Evolutionary conservation across 1,140 invertebrate species (phyloP).

Genomic region (Parapsyche elsis): DNA sequence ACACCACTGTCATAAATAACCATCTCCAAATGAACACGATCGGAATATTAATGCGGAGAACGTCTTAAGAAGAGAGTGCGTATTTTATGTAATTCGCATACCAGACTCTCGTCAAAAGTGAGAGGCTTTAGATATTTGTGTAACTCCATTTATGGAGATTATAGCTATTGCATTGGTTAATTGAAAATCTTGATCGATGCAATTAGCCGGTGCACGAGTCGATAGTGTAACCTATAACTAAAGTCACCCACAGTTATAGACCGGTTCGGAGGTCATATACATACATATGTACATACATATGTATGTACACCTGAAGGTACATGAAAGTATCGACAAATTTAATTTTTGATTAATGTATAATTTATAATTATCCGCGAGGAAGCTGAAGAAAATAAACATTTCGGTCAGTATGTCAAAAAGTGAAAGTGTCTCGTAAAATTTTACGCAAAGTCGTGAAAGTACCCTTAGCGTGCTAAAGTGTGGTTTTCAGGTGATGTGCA

Average conservation of each 20-base stretch:
- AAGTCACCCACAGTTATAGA: no score
- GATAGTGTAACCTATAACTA: no score
- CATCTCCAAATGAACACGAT: not conserved
- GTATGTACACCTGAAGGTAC: not conserved
- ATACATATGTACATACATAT: not conserved
- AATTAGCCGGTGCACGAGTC: no score
- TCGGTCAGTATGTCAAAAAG: constrained; percentile 17
- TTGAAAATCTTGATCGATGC: no score
- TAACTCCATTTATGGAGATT: no score
- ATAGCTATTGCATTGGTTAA: no score
- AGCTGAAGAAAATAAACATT: not conserved
- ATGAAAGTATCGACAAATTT: not conserved
- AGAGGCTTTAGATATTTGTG: not conserved
- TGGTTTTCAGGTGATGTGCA: not conserved
- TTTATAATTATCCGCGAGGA: no score
- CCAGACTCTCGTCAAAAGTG: not conserved
- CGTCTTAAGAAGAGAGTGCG: not conserved
- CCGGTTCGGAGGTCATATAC: not conserved
- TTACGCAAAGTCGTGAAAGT: not conserved
- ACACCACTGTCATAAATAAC: not conserved
- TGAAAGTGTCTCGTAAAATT: not conserved
- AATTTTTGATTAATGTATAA: not conserved
- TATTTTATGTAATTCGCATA: not conserved
- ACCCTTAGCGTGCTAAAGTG: no score
- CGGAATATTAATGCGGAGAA: constrained; percentile 11